Conservation (phyloP, 2,888 invertebrate species). For the Axea sp. region DNA sequence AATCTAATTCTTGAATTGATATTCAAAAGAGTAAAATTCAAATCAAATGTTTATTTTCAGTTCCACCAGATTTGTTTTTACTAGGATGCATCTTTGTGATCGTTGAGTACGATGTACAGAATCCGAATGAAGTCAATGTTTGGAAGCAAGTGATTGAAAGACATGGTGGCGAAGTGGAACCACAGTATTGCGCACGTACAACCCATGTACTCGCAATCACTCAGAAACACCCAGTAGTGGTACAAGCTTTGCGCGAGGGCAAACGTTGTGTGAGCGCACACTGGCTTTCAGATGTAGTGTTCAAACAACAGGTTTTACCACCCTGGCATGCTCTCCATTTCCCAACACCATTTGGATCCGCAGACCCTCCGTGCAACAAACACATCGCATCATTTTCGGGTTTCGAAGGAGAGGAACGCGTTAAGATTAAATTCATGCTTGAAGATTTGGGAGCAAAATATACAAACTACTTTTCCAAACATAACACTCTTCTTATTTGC, state of each 20-base stretch:
- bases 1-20: no score
- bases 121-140: constrained; percentile 82
- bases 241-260: constrained; percentile 87
- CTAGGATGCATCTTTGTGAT: constrained; percentile 96
- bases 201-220: constrained; percentile 96
- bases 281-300: constrained; percentile 95
- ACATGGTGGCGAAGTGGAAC: constrained; percentile 93
- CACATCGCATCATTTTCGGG: constrained; percentile 93
- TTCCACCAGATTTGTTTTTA: constrained; percentile 93
- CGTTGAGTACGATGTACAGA: constrained; percentile 89
- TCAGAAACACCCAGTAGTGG: constrained; percentile 93
- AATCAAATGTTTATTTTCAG: no score
- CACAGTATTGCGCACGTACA: constrained; percentile 89
- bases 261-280: constrained; percentile 89
- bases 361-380: constrained; percentile 86
- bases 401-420: constrained; percentile 92
- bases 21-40: no score
- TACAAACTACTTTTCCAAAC: constrained; percentile 88
- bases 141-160: constrained; percentile 88
- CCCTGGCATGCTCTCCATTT: constrained; percentile 97
- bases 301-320: constrained; percentile 90
- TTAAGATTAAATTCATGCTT: constrained; percentile 90
- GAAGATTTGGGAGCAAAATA: constrained; percentile 91
- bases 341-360: constrained; percentile 86
- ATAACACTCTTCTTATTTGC: constrained; percentile 89